Percentiles rank a stretch among this genome's conserved stretches.
Evolutionary conservation across 2,797 vertebrate genomes (phyloP).

Genomic region (Liparis tanakae): DNA sequence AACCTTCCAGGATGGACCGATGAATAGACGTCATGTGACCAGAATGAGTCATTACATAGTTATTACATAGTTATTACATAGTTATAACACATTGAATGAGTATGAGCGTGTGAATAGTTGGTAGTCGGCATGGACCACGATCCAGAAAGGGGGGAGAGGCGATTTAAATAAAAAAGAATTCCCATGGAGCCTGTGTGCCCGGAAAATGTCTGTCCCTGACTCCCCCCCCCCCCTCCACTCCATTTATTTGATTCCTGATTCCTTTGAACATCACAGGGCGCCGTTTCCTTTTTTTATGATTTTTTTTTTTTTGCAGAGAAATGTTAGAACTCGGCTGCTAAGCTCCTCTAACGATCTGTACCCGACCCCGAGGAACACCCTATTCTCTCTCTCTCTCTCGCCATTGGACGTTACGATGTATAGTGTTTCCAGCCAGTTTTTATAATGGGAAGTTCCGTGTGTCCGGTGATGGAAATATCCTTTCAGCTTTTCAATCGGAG

Average conservation of each 20-base stretch:
- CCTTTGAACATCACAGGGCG: conserved; percentile 17
- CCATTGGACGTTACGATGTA: neutral
- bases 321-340: conserved; percentile 11
- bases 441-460: conserved; percentile 14
- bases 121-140: no score
- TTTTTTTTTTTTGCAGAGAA: conserved; percentile 19
- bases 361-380: neutral
- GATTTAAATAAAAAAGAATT: no score
- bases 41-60: no score
- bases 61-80: no score
- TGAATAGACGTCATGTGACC: no score
- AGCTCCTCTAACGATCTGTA: neutral
- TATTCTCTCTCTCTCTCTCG: neutral
- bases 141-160: no score
- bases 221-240: neutral
- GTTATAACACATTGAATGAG: no score
- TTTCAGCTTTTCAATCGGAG: conserved; percentile 22
- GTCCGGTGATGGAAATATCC: conserved; percentile 24
- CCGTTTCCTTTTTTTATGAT: conserved; percentile 12
- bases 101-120: no score
- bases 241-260: conserved; percentile 28
- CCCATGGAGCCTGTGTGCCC: neutral
- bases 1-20: no score
- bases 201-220: neutral
- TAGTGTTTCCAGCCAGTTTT: conserved; percentile 2